Evolutionary conservation across 2,888 invertebrate species (phyloP).

Genomic region (Hydraecia micacea): DNA sequence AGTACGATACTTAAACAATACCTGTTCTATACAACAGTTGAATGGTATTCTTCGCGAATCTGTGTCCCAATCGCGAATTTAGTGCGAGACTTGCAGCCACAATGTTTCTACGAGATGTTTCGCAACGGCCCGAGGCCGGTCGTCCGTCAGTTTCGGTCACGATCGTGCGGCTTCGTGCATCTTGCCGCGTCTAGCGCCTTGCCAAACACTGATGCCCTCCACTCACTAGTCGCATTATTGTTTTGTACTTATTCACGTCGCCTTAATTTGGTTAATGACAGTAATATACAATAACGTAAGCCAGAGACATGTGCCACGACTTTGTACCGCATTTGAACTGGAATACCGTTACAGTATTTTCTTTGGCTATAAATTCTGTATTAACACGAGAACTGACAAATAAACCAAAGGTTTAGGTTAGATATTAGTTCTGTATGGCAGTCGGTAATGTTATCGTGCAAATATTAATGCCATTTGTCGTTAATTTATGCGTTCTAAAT

Average conservation of each 20-base stretch:
- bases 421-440: slow-evolving; percentile 23
- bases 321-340: slow-evolving; percentile 8
- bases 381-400: slow-evolving; percentile 13
- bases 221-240: slow-evolving; percentile 62
- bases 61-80: slow-evolving; percentile 85
- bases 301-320: slow-evolving; percentile 33
- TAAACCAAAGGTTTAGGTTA: slow-evolving; percentile 34
- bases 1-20: slow-evolving; percentile 71
- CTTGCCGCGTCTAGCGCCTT: slow-evolving; percentile 71
- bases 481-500: slow-evolving; percentile 42
- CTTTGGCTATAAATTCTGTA: slow-evolving; percentile 39
- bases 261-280: slow-evolving; percentile 65
- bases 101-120: slow-evolving; percentile 83
- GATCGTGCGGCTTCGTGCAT: slow-evolving; percentile 81
- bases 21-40: slow-evolving; percentile 71
- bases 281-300: slow-evolving; percentile 37
- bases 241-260: slow-evolving; percentile 62
- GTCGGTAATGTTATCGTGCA: slow-evolving; percentile 37
- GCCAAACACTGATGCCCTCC: slow-evolving; percentile 70
- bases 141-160: slow-evolving; percentile 82
- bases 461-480: slow-evolving; percentile 37
- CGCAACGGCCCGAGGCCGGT: slow-evolving; percentile 85
- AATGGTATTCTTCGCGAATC: slow-evolving; percentile 80
- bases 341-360: slow-evolving; percentile 26
- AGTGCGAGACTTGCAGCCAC: slow-evolving; percentile 81